A percentile compares a stretch with the other conserved stretches of the same genome.
Conservation (phyloP, 1,140 invertebrate genomes). For the Caenorhabditis remanei region DNA sequence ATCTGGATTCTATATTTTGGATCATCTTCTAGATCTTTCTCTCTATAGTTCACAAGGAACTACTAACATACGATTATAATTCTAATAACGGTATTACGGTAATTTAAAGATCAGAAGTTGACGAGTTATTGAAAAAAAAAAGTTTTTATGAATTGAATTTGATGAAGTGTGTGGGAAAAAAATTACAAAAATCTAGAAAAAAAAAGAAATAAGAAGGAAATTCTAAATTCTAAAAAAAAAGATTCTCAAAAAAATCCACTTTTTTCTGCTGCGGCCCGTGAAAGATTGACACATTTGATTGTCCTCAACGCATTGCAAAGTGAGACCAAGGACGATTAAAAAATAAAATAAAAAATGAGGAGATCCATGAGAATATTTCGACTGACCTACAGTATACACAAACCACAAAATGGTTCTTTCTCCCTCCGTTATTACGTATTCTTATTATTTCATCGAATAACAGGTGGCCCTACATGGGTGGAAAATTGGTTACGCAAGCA, state of each 20-base stretch:
- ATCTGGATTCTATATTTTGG: too few relatives aligned
- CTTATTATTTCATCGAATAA: background rate
- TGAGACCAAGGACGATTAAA: slow-evolving; percentile 33
- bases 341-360: background rate
- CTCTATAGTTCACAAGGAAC: too few relatives aligned
- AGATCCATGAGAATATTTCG: background rate
- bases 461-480: background rate
- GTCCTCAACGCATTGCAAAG: background rate
- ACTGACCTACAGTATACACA: background rate
- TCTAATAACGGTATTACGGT: too few relatives aligned
- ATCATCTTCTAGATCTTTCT: too few relatives aligned
- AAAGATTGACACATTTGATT: slow-evolving; percentile 37
- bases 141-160: too few relatives aligned
- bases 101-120: too few relatives aligned
- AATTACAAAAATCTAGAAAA: background rate
- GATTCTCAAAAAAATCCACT: background rate
- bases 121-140: too few relatives aligned
- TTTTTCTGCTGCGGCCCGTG: background rate
- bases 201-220: background rate
- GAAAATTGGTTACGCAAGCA: slow-evolving; percentile 42
- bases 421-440: background rate
- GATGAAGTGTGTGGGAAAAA: background rate
- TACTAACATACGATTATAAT: too few relatives aligned
- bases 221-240: background rate
- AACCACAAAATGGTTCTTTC: background rate